Conservation (phyloP, 53 echinoderm and acorn worm species). For the Holothuria leucospilota region DNA sequence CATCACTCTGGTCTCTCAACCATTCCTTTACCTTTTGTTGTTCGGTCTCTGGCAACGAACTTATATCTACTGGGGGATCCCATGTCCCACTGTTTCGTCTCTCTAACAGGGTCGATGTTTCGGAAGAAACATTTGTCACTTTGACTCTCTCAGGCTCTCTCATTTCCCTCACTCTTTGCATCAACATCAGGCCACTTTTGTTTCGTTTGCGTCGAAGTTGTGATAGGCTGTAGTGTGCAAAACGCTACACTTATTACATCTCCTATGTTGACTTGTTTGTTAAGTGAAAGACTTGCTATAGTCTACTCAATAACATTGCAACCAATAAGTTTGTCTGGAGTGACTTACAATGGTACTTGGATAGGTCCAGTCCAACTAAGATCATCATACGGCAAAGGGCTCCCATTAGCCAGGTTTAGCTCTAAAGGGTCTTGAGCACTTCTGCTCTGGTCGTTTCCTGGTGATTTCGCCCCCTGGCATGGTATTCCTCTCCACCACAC, state of each 20-base stretch:
- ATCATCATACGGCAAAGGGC: conserved; percentile 49
- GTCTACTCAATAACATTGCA: conserved; percentile 77
- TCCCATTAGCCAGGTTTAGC: conserved; percentile 51
- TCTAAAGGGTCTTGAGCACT: conserved; percentile 26
- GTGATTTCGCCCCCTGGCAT: neutral
- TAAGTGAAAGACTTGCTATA: neutral
- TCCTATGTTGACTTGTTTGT: neutral
- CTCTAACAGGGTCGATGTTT: neutral
- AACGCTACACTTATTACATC: neutral
- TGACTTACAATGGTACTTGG: conserved; percentile 65
- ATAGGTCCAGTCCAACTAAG: conserved; percentile 15
- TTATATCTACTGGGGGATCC: neutral
- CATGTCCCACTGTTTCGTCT: neutral
- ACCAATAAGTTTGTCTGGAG: conserved; percentile 38
- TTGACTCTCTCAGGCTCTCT: neutral
- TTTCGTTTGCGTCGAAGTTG: neutral
- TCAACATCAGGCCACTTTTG: too few relatives aligned
- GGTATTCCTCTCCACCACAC: conserved; percentile 22
- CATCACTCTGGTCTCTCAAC: neutral
- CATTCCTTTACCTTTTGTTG: neutral
- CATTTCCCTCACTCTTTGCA: neutral
- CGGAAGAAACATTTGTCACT: neutral
- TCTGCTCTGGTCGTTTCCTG: neutral
- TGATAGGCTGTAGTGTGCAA: neutral
- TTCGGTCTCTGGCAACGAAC: neutral